Conservation (phyloP, 1,140 invertebrate species). For the Venturia canescens region DNA sequence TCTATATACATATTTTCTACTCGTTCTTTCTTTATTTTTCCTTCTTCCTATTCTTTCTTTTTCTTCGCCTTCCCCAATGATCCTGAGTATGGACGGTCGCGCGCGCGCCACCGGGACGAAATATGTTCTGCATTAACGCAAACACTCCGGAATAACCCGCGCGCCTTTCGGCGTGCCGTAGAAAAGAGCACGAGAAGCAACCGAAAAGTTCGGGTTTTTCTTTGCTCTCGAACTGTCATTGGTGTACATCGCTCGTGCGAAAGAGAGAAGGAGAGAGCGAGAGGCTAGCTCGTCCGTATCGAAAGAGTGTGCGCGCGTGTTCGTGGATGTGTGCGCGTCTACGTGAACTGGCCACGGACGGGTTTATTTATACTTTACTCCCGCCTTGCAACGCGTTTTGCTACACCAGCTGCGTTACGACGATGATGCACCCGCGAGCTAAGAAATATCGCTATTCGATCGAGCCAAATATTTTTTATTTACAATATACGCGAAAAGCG, state of each 20-base stretch:
- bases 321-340: no score
- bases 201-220: constrained; percentile 6
- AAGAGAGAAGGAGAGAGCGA: constrained; percentile 6
- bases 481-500: neutral
- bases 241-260: neutral
- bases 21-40: constrained; percentile 48
- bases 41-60: constrained; percentile 44
- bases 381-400: neutral
- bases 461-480: neutral
- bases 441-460: constrained; percentile 26
- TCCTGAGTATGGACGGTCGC: neutral
- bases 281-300: neutral
- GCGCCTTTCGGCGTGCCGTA: neutral
- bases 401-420: neutral
- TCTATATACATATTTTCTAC: constrained; percentile 14
- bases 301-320: neutral
- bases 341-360: constrained; percentile 5
- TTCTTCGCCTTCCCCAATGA: constrained; percentile 44
- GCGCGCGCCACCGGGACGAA: neutral
- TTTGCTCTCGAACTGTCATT: neutral
- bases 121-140: neutral
- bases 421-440: constrained; percentile 7
- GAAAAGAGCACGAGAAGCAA: neutral
- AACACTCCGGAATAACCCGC: neutral
- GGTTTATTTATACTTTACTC: constrained; percentile 37